phyloP scores from a whole-genome alignment of 23 tunicate species.

The Styela plicata region DNA sequence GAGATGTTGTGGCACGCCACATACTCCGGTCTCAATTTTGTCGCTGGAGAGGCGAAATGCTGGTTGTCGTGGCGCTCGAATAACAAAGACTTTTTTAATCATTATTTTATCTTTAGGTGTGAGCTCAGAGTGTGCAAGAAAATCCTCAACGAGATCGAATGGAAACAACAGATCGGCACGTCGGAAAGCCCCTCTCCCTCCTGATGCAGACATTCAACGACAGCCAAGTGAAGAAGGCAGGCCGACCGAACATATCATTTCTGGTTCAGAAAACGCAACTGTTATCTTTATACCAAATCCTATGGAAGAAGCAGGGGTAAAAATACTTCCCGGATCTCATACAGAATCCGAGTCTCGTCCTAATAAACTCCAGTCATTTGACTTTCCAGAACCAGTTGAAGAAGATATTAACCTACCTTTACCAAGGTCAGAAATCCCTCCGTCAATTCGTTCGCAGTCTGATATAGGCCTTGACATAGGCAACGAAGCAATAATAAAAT shows the following conservation, averaged over 20 bases:
- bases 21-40: too few relatives aligned
- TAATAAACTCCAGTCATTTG: neutral
- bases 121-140: neutral
- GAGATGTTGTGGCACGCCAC: too few relatives aligned
- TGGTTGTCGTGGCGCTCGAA: too few relatives aligned
- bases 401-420: neutral
- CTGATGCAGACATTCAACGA: neutral
- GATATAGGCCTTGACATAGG: constrained; percentile 20
- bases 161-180: neutral
- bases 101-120: neutral
- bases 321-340: neutral
- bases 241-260: neutral
- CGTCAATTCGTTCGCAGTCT: neutral
- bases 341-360: neutral
- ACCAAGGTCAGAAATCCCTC: neutral
- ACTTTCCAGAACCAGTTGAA: neutral
- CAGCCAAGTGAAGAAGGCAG: neutral
- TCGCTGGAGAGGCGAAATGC: too few relatives aligned
- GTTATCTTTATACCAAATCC: neutral
- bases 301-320: neutral
- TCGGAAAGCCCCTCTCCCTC: neutral
- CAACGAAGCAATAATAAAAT: constrained; percentile 30
- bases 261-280: neutral
- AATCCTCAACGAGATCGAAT: neutral
- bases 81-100: too few relatives aligned